Percentiles rank a stretch among this genome's conserved stretches.
Evolutionary conservation across 2,888 invertebrate species (phyloP).

Genomic region (Chloromyia formosa): DNA sequence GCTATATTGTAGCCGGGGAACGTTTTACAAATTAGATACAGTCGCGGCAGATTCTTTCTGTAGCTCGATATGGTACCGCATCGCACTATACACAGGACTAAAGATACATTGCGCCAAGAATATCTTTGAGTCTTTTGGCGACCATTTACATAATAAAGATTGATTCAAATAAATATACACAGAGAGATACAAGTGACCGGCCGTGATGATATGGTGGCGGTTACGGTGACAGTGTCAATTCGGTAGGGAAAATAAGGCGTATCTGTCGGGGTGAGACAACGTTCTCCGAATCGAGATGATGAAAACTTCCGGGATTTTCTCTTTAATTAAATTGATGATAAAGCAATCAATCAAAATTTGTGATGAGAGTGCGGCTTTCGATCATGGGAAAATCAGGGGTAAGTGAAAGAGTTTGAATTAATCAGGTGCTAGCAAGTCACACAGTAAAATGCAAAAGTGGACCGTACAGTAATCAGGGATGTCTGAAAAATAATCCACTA

Average conservation of each 20-base stretch:
- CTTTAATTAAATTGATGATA: neutral
- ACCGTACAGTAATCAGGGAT: no score
- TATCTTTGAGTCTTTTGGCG: neutral
- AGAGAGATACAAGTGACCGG: no score
- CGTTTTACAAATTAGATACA: conserved; percentile 20
- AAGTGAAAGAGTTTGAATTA: no score
- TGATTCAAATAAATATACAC: neutral
- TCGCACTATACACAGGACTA: no score
- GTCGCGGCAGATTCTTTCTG: neutral
- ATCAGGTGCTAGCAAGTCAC: no score
- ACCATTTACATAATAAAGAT: neutral
- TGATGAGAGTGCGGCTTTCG: no score
- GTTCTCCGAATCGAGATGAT: no score
- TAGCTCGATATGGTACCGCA: no score
- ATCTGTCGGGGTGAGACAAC: no score
- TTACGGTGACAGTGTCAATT: neutral
- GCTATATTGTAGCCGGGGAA: neutral
- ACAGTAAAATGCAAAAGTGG: no score
- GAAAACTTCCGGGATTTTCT: conserved; percentile 21
- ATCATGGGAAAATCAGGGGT: no score
- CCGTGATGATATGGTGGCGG: neutral
- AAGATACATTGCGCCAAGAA: neutral
- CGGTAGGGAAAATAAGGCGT: neutral
- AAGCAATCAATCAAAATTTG: neutral
- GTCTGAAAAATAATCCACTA: no score